Evolutionary conservation across 92 coral and sea anemone genomes (phyloP).

Genomic region (Diadumene lineata): DNA sequence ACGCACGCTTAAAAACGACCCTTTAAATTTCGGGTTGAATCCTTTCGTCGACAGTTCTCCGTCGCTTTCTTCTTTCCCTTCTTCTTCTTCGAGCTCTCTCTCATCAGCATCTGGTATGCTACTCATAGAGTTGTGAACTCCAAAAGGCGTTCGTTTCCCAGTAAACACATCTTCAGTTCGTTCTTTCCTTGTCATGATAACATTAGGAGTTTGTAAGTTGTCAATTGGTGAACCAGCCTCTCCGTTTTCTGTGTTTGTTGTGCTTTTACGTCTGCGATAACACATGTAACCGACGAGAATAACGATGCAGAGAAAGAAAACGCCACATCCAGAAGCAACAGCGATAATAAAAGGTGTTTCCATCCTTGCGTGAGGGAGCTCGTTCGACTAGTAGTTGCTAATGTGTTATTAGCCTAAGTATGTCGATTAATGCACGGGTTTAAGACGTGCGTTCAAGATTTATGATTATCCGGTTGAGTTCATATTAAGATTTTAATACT

Average conservation of each 20-base stretch:
- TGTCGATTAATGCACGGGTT: no score
- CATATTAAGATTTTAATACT: no score
- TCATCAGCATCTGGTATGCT: conserved; percentile 17
- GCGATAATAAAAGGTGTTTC: conserved; percentile 3
- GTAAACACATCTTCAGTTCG: conserved; percentile 22
- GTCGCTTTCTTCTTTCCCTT: not conserved
- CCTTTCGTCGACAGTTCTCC: conserved; percentile 5
- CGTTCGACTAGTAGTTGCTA: no score
- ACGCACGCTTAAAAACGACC: not conserved
- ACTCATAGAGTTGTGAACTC: conserved; percentile 20
- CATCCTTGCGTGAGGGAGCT: no score
- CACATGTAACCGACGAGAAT: conserved; percentile 11
- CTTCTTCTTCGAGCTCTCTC: not conserved
- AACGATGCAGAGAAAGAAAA: not conserved
- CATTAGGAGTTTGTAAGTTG: not conserved
- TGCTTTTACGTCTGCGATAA: conserved; percentile 1
- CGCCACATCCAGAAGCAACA: not conserved
- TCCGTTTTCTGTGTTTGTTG: not conserved
- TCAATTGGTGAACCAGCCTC: not conserved
- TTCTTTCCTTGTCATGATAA: conserved; percentile 20
- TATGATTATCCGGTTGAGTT: no score
- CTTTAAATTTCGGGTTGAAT: conserved; percentile 6
- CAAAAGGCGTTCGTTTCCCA: conserved; percentile 24
- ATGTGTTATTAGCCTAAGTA: no score
- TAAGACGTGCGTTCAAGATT: no score